phyloP scores from a whole-genome alignment of 1,140 invertebrate species.

The Ptiloglossa arizonensis region DNA sequence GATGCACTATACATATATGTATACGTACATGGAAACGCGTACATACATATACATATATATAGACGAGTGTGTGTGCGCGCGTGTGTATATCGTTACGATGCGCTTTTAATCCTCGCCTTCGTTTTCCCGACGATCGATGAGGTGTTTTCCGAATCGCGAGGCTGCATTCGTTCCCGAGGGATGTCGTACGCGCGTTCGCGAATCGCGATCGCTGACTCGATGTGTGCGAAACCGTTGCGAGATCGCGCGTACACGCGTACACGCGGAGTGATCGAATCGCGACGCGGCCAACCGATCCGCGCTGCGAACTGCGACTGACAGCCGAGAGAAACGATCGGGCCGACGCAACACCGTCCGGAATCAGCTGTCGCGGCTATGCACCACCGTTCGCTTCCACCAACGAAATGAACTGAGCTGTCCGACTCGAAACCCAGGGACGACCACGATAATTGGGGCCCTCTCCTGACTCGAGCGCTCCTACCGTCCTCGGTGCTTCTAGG shows the following conservation, averaged over 20 bases:
- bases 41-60: no score
- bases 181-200: neutral
- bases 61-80: neutral
- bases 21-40: no score
- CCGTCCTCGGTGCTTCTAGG: neutral
- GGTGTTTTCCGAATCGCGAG: neutral
- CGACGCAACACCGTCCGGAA: slow-evolving; percentile 52
- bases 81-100: neutral
- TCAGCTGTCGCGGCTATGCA: slow-evolving; percentile 67
- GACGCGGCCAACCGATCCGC: slow-evolving; percentile 25
- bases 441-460: slow-evolving; percentile 5
- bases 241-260: neutral
- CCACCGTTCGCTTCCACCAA: slow-evolving; percentile 52
- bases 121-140: slow-evolving; percentile 32
- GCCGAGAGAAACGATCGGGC: slow-evolving; percentile 38
- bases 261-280: neutral
- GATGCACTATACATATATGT: no score
- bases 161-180: slow-evolving; percentile 27
- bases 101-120: slow-evolving; percentile 22
- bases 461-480: neutral
- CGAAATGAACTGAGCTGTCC: slow-evolving; percentile 58
- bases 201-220: no score
- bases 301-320: slow-evolving; percentile 42
- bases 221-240: neutral
- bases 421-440: slow-evolving; percentile 46